These are phyloP conservation scores for Chlamydotis undulata DNA, from an alignment of 2,113 vertebrate species.

Conservation along the genomic window DNA sequence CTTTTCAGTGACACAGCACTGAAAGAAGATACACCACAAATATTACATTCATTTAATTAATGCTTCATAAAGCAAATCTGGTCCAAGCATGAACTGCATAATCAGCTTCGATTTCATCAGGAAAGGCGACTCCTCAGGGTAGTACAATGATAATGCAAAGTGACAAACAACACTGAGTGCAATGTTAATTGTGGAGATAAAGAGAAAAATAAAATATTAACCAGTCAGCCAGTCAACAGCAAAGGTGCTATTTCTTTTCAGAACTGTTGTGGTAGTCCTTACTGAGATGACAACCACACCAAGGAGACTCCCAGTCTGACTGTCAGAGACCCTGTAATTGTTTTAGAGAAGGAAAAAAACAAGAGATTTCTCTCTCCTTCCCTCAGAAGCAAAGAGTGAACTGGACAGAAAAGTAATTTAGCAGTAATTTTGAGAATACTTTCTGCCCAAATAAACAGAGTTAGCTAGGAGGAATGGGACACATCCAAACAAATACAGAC, in stretches of 20 bases:
- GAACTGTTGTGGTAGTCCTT: accelerated
- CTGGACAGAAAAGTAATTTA: not conserved
- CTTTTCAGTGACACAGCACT: not conserved
- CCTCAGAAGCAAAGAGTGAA: not conserved
- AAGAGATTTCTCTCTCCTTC: not conserved
- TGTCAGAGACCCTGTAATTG: not conserved
- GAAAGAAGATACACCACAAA: not conserved
- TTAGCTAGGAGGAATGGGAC: not conserved
- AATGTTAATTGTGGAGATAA: not conserved
- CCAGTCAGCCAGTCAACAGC: not conserved
- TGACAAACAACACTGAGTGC: not conserved
- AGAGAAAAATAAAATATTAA: not conserved
- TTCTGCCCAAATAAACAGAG: not conserved
- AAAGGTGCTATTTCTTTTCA: not conserved
- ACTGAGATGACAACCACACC: not conserved
- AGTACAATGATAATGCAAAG: not conserved
- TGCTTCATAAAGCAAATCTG: not conserved
- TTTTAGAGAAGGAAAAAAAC: not conserved
- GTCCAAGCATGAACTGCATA: not conserved
- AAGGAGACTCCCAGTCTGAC: not conserved
- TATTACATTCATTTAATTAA: not conserved
- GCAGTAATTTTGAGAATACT: not conserved
- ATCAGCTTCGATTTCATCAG: not conserved
- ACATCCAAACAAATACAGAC: not conserved
- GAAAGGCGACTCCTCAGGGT: not conserved